Conservation (phyloP, 2,113 vertebrate species). For the Eptatretus burgeri region DNA sequence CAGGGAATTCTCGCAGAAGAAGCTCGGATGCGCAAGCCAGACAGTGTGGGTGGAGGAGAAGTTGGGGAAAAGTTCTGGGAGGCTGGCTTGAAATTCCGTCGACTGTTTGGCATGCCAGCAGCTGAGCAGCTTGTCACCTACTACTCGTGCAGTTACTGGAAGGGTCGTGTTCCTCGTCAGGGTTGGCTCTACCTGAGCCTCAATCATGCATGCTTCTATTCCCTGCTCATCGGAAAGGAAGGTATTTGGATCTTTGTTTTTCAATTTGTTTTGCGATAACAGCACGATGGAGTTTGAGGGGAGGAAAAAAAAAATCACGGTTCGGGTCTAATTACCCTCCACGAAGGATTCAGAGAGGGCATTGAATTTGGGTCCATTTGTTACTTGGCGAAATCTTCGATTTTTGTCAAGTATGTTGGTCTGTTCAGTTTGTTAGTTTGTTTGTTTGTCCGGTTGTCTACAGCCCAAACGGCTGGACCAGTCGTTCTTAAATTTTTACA, state of each 20-base stretch:
- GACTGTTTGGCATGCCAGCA: constrained; percentile 76
- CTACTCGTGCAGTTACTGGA: constrained; percentile 96
- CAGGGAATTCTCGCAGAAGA: constrained; percentile 93
- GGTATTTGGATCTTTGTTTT: constrained; percentile 19
- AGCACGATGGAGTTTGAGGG: too few relatives aligned
- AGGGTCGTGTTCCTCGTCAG: constrained; percentile 64
- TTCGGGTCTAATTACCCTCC: too few relatives aligned
- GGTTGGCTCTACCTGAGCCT: constrained; percentile 83
- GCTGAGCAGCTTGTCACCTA: constrained; percentile 94
- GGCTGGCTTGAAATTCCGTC: constrained; percentile 74
- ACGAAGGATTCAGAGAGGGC: too few relatives aligned
- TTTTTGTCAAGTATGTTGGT: too few relatives aligned
- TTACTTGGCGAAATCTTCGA: too few relatives aligned
- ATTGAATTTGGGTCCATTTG: too few relatives aligned
- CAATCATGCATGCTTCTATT: constrained; percentile 95
- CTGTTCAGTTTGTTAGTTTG: too few relatives aligned
- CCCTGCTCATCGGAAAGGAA: constrained; percentile 77
- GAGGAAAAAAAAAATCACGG: too few relatives aligned
- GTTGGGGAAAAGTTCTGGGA: constrained; percentile 70
- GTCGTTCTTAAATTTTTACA: too few relatives aligned
- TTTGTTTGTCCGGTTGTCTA: too few relatives aligned
- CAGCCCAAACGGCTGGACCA: too few relatives aligned
- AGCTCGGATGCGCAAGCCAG: constrained; percentile 15
- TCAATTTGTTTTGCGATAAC: too few relatives aligned
- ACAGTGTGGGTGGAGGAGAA: constrained; percentile 14